Evolutionary conservation across 2,888 invertebrate species (phyloP).

Genomic region (Lasioglossum villosulum): DNA sequence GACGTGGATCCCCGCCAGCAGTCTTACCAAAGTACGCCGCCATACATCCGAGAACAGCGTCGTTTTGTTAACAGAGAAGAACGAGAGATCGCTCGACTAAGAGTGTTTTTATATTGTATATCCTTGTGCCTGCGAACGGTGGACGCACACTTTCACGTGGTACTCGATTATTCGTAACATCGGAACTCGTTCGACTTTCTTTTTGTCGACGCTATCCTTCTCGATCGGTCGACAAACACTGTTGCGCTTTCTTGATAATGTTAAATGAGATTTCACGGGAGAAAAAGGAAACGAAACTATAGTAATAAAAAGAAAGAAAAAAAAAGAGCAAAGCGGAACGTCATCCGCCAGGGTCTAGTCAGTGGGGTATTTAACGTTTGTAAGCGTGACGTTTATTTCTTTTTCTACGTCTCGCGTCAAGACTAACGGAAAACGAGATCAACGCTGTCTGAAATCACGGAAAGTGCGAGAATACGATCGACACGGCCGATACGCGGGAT

Average conservation of each 20-base stretch:
- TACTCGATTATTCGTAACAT: constrained; percentile 35
- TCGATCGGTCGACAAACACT: constrained; percentile 29
- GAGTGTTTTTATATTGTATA: constrained; percentile 45
- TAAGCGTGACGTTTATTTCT: constrained; percentile 39
- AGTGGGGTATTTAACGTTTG: constrained; percentile 62
- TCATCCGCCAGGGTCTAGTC: constrained; percentile 67
- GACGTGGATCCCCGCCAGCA: constrained; percentile 61
- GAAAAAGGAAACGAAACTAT: not conserved
- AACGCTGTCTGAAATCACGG: constrained; percentile 34
- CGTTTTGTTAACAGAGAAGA: constrained; percentile 45
- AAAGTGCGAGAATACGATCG: constrained; percentile 46
- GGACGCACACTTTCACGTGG: constrained; percentile 57
- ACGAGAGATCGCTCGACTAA: constrained; percentile 31
- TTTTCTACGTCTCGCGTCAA: constrained; percentile 35
- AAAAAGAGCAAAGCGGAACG: constrained; percentile 46
- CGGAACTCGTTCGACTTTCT: not conserved
- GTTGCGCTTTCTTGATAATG: constrained; percentile 57
- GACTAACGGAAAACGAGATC: constrained; percentile 22
- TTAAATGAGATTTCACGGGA: constrained; percentile 52
- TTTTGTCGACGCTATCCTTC: constrained; percentile 3
- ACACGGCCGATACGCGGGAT: constrained; percentile 9
- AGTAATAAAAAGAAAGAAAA: not conserved
- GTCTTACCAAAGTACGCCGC: constrained; percentile 69
- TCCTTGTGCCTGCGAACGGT: constrained; percentile 61
- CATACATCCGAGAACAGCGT: constrained; percentile 58